phyloP scores from a whole-genome alignment of 2,113 vertebrate genomes.

The Onychostruthus taczanowskii region DNA sequence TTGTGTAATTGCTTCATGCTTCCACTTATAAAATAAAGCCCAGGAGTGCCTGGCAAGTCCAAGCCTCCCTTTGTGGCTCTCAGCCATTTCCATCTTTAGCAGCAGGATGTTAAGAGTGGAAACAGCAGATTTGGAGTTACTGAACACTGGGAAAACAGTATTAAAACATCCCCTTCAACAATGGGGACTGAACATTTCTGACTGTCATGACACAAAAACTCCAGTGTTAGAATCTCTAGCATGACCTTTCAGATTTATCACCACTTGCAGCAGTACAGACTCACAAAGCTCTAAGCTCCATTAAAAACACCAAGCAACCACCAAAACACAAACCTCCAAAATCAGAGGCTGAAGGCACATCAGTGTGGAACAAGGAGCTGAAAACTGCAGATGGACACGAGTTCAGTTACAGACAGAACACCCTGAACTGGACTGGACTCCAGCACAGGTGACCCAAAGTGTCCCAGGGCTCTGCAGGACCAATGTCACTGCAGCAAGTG shows the following conservation, averaged over 20 bases:
- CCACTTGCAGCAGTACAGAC: not conserved
- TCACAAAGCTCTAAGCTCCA: not conserved
- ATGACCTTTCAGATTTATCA: not conserved
- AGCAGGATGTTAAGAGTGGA: not conserved
- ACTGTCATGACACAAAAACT: not conserved
- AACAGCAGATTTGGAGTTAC: not conserved
- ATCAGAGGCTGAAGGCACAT: not conserved
- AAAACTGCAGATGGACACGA: accelerated
- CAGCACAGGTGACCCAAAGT: not conserved
- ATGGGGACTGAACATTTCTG: not conserved
- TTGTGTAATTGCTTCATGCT: not conserved
- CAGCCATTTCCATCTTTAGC: not conserved
- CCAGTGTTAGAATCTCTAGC: not conserved
- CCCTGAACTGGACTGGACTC: not conserved
- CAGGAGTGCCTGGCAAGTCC: not conserved
- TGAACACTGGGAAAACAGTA: not conserved
- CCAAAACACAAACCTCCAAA: not conserved
- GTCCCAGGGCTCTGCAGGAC: not conserved
- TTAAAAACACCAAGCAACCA: not conserved
- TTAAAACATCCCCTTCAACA: not conserved
- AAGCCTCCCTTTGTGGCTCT: not conserved
- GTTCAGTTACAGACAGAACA: not conserved
- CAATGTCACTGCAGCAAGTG: not conserved
- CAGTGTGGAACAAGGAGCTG: not conserved
- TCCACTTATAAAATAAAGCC: not conserved